Conservation (phyloP, 2,797 vertebrate species). For the Poecilia picta region DNA sequence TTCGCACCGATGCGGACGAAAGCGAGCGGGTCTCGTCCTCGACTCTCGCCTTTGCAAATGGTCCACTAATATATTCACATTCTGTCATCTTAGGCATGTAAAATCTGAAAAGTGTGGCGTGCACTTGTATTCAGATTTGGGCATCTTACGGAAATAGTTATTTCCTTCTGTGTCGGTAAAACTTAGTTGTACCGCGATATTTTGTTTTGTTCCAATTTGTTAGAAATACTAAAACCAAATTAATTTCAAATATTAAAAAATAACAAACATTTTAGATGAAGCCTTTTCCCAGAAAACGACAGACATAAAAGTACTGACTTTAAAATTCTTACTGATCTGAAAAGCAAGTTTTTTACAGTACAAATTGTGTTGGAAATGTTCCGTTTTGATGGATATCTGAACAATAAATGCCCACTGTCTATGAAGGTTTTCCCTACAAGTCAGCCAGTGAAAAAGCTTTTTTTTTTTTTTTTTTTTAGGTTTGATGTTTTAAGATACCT, state of each 20-base stretch:
- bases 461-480: not conserved
- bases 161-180: too few relatives aligned
- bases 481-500: not conserved
- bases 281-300: too few relatives aligned
- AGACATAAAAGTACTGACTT: not conserved
- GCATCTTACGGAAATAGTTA: not conserved
- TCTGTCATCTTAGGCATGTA: not conserved
- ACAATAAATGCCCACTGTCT: not conserved
- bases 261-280: too few relatives aligned
- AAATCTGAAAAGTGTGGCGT: constrained; percentile 1
- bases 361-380: not conserved
- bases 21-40: not conserved
- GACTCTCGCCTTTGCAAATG: not conserved
- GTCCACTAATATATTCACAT: not conserved
- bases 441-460: not conserved
- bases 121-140: not conserved
- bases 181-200: too few relatives aligned
- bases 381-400: not conserved
- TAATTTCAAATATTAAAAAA: too few relatives aligned
- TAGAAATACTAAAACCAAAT: too few relatives aligned
- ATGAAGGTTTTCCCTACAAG: not conserved
- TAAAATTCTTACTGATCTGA: not conserved
- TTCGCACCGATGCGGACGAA: not conserved
- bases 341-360: not conserved
- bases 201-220: too few relatives aligned